Conservation (phyloP, 2,888 invertebrate genomes). For the Synergus gifuensis region DNA sequence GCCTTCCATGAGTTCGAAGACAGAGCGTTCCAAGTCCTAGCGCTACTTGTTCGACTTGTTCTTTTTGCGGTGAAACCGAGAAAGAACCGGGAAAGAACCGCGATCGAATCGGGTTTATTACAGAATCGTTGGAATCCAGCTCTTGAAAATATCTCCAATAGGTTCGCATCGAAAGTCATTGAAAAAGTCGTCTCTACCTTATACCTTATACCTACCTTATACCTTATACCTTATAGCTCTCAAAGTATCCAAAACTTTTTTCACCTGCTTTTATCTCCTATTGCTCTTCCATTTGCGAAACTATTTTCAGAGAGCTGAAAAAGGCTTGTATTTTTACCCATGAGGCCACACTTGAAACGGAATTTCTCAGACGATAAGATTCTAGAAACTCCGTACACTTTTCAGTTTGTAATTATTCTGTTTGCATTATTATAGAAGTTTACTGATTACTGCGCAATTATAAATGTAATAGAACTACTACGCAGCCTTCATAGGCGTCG, state of each 20-base stretch:
- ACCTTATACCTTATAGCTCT: conserved; percentile 3
- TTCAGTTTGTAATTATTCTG: too few species aligned
- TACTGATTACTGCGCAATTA: too few species aligned
- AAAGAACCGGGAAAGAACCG: conserved; percentile 52
- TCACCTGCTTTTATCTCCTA: not conserved
- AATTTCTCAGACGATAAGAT: not conserved
- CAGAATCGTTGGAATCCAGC: conserved; percentile 41
- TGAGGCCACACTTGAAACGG: not conserved
- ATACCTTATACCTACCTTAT: conserved; percentile 15
- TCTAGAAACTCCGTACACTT: too few species aligned
- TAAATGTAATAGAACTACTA: too few species aligned
- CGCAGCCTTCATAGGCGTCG: too few species aligned
- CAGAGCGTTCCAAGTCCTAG: conserved; percentile 36
- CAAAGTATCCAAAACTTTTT: conserved; percentile 31
- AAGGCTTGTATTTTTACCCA: not conserved
- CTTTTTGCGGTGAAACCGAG: conserved; percentile 54
- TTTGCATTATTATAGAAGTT: too few species aligned
- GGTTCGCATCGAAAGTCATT: conserved; percentile 32
- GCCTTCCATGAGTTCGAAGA: conserved; percentile 45
- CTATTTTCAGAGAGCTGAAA: not conserved
- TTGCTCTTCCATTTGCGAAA: not conserved
- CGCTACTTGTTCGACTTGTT: conserved; percentile 42
- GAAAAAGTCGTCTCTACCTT: conserved; percentile 34
- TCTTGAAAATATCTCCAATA: conserved; percentile 41
- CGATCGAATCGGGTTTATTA: conserved; percentile 42